Conservation (phyloP, 2,888 invertebrate genomes). For the Amphiduros pacificus region DNA sequence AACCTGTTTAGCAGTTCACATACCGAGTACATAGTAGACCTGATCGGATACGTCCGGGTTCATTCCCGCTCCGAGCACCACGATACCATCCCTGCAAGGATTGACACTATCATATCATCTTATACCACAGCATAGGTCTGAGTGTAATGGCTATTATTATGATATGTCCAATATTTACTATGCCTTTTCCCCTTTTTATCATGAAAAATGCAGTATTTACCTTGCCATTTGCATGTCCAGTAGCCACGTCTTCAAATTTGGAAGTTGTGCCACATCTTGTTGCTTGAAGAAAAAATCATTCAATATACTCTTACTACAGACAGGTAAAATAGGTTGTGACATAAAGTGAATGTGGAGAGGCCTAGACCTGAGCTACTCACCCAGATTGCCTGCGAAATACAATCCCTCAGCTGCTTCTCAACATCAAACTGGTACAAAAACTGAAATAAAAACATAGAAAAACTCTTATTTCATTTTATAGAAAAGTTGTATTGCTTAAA, state of each 20-base stretch:
- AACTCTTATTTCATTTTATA: not conserved
- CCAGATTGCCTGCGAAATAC: constrained; percentile 72
- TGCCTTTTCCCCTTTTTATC: not conserved
- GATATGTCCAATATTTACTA: too few relatives aligned
- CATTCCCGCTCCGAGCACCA: constrained; percentile 74
- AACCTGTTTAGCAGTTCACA: too few relatives aligned
- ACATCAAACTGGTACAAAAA: constrained; percentile 77
- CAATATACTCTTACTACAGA: too few relatives aligned
- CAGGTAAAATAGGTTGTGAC: too few relatives aligned
- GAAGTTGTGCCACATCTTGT: constrained; percentile 55
- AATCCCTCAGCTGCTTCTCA: constrained; percentile 72
- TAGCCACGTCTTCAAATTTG: constrained; percentile 72
- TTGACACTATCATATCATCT: too few relatives aligned
- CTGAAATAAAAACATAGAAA: constrained; percentile 39
- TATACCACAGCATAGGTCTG: too few relatives aligned
- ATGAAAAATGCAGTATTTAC: constrained; percentile 30
- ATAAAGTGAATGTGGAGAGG: too few relatives aligned
- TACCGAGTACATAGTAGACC: constrained; percentile 75
- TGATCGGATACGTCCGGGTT: constrained; percentile 70
- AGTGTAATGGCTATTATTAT: too few relatives aligned
- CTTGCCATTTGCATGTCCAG: constrained; percentile 77
- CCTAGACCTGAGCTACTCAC: too few relatives aligned
- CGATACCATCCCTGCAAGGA: constrained; percentile 65
- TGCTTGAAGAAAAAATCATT: constrained; percentile 46
- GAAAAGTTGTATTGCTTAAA: not conserved